Evolutionary conservation across 1,140 invertebrate genomes (phyloP).

Genomic region (Acromyrmex heyeri): DNA sequence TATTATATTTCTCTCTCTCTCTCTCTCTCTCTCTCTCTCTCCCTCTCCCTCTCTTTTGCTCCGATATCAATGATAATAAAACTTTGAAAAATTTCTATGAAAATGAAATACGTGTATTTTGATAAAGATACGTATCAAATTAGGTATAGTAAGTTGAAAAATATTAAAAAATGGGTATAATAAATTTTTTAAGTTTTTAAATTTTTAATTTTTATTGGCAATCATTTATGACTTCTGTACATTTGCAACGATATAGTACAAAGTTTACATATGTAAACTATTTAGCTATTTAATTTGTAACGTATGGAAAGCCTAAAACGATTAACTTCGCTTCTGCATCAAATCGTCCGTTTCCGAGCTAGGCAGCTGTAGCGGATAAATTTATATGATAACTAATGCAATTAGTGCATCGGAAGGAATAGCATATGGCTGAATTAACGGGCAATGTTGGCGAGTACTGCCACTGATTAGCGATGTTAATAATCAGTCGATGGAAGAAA

Average conservation of each 20-base stretch:
- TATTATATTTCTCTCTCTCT: background rate
- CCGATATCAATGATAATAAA: background rate
- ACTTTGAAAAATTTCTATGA: constrained; percentile 1
- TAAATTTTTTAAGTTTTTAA: background rate
- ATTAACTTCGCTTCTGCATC: constrained; percentile 13
- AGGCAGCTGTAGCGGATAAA: constrained; percentile 31
- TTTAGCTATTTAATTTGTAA: constrained; percentile 32
- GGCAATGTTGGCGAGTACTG: constrained; percentile 1
- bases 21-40: background rate
- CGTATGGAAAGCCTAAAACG: background rate
- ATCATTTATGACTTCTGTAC: background rate
- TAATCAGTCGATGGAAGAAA: constrained; percentile 44
- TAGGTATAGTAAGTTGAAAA: constrained; percentile 7
- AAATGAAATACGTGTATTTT: background rate
- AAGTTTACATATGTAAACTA: background rate
- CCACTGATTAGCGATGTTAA: constrained; percentile 32
- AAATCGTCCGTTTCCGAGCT: constrained; percentile 22
- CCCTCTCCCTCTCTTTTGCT: background rate
- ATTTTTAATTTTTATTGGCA: background rate
- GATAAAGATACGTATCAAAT: background rate
- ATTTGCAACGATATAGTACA: background rate
- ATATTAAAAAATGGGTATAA: background rate
- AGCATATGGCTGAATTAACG: constrained; percentile 34
- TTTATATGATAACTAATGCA: constrained; percentile 49
- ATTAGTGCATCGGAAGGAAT: constrained; percentile 51